phyloP scores from a whole-genome alignment of 2,888 invertebrate species.

The Sinodicranocentrus sp. region DNA sequence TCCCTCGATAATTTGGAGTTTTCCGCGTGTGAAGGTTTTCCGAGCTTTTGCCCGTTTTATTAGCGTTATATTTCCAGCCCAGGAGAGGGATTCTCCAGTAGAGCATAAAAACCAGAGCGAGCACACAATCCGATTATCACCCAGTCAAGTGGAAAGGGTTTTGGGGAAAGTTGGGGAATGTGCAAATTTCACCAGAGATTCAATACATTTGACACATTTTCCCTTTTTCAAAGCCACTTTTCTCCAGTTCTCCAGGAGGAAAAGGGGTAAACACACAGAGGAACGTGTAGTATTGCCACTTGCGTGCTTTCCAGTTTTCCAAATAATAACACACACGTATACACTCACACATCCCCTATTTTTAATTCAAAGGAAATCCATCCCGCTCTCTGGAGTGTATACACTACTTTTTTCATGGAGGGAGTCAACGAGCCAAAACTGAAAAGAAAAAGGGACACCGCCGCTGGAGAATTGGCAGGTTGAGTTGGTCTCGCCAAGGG shows the following conservation, averaged over 20 bases:
- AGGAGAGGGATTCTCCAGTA: not conserved
- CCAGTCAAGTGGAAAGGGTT: constrained; percentile 46
- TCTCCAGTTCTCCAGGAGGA: not conserved
- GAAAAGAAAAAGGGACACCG: no score
- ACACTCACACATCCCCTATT: no score
- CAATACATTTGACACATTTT: constrained; percentile 28
- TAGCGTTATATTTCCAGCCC: not conserved
- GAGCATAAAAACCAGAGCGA: not conserved
- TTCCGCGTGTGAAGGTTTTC: not conserved
- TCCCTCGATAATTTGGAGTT: constrained; percentile 42
- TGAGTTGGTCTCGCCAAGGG: no score
- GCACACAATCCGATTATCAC: constrained; percentile 14
- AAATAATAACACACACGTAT: no score
- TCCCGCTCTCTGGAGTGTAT: no score
- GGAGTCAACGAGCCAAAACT: no score
- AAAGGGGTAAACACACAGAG: not conserved
- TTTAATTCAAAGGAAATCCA: no score
- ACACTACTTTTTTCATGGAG: no score
- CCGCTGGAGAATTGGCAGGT: no score
- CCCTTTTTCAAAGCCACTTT: not conserved
- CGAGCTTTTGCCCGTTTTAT: not conserved
- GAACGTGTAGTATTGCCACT: no score
- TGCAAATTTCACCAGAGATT: constrained; percentile 35
- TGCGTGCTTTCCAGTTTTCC: no score
- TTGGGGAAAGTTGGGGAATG: constrained; percentile 37